These are phyloP conservation scores for Drosophila littoralis DNA, from an alignment of 1,140 invertebrate genomes.

Conservation along the genomic window DNA sequence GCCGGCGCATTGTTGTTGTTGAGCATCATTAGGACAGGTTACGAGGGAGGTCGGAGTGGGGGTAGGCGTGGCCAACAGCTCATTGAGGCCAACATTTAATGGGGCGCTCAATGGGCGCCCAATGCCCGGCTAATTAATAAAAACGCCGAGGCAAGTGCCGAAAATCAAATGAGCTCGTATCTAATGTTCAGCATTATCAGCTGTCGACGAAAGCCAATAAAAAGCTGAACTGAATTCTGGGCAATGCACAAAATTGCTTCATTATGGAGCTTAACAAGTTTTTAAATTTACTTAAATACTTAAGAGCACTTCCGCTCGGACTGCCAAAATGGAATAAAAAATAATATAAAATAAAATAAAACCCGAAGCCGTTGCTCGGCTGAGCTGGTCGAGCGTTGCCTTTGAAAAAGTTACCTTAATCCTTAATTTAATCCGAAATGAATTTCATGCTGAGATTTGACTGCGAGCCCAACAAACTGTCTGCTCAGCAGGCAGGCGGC, in stretches of 20 bases:
- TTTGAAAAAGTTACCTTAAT: conserved; percentile 74
- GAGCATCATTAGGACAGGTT: conserved; percentile 41
- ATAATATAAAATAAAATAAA: conserved; percentile 5
- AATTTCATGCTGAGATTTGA: conserved; percentile 75
- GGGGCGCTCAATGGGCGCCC: conserved; percentile 2
- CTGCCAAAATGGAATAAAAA: conserved; percentile 47
- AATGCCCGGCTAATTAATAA: conserved; percentile 66
- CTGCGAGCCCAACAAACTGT: conserved; percentile 5
- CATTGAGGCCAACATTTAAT: conserved; percentile 31
- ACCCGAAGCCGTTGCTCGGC: conserved; percentile 17
- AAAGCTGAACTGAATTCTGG: conserved; percentile 19
- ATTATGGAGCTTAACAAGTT: conserved; percentile 75
- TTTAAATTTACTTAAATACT: conserved; percentile 79
- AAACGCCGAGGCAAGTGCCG: conserved; percentile 44
- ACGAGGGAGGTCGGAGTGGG: background rate
- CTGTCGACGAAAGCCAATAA: conserved; percentile 43
- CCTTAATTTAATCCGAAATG: conserved; percentile 69
- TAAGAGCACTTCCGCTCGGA: conserved; percentile 48
- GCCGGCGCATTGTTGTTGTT: conserved; percentile 29
- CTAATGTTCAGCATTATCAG: conserved; percentile 27
- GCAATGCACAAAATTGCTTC: conserved; percentile 63
- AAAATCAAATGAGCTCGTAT: conserved; percentile 48
- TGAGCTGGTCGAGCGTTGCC: conserved; percentile 12
- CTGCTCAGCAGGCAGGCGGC: conserved; percentile 8
- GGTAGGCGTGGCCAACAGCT: background rate